Evolutionary conservation across 2,113 vertebrate genomes (phyloP).

Genomic region (Leptosomus discolor): DNA sequence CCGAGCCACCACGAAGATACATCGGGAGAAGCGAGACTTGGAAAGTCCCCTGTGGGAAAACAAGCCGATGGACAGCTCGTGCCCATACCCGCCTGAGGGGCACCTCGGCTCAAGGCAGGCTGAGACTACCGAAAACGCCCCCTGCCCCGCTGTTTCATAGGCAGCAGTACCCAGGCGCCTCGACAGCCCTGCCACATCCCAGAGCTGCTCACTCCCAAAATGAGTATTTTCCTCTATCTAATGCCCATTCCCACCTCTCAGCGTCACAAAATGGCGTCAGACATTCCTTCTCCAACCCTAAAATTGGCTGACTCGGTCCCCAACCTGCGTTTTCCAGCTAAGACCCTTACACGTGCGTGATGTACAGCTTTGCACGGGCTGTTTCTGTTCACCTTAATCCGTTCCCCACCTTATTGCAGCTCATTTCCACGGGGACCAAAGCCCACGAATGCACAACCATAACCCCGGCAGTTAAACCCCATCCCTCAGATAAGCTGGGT

Average conservation of each 20-base stretch:
- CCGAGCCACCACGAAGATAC: not conserved
- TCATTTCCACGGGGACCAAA: not conserved
- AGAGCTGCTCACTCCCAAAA: not conserved
- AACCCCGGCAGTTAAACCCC: constrained; percentile 33
- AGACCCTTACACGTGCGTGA: not conserved
- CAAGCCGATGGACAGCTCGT: fast-evolving
- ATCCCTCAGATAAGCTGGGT: constrained; percentile 29
- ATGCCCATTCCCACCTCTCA: not conserved
- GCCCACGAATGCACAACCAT: not conserved
- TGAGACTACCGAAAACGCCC: not conserved
- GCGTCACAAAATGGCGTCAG: fast-evolving
- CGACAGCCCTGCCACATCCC: not conserved
- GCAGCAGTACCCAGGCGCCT: not conserved
- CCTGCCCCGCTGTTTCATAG: not conserved
- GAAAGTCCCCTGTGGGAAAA: not conserved
- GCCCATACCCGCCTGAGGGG: not conserved
- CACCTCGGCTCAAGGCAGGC: not conserved
- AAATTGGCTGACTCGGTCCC: fast-evolving
- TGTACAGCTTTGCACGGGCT: not conserved
- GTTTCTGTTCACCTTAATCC: not conserved
- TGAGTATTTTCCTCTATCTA: not conserved
- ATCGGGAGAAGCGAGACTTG: not conserved
- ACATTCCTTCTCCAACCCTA: not conserved
- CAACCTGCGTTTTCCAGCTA: not conserved
- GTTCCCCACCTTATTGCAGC: not conserved